These are phyloP conservation scores for Nysson spinosus DNA, from an alignment of 2,888 invertebrate species.

Conservation along the genomic window DNA sequence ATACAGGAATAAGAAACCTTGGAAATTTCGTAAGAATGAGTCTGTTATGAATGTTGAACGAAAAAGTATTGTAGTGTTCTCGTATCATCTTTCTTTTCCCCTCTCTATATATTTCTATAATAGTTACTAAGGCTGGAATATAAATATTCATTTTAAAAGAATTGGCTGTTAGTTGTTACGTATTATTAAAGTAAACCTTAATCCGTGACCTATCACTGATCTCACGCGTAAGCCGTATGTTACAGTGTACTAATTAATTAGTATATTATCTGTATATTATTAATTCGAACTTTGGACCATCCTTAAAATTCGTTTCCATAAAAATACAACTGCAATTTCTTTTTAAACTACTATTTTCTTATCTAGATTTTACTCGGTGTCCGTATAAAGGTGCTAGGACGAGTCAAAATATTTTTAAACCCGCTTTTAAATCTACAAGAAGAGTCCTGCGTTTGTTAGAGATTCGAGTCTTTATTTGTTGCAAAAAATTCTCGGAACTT, in stretches of 20 bases:
- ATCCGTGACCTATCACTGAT: too few relatives aligned
- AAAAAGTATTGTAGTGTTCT: slow-evolving; percentile 20
- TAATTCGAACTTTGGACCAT: slow-evolving; percentile 32
- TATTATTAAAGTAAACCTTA: slow-evolving; percentile 11
- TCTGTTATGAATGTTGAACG: slow-evolving; percentile 24
- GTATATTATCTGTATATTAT: slow-evolving; percentile 18
- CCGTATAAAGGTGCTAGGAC: slow-evolving; percentile 36
- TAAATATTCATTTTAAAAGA: slow-evolving; percentile 1
- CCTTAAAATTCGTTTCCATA: slow-evolving; percentile 20
- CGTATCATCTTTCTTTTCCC: slow-evolving; percentile 8
- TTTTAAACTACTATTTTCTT: slow-evolving; percentile 33
- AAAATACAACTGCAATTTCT: slow-evolving; percentile 25
- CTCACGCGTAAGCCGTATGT: too few relatives aligned
- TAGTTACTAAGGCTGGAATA: slow-evolving; percentile 9
- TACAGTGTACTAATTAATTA: slow-evolving; percentile 16
- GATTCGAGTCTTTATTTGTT: slow-evolving; percentile 30
- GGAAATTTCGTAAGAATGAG: slow-evolving; percentile 22
- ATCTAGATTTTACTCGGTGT: slow-evolving; percentile 30
- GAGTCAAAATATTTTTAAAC: slow-evolving; percentile 21
- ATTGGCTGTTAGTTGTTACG: slow-evolving; percentile 9
- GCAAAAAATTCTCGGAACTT: too few relatives aligned
- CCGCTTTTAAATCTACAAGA: slow-evolving; percentile 16
- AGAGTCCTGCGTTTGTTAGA: slow-evolving; percentile 54
- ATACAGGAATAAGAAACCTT: slow-evolving; percentile 29
- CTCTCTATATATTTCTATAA: slow-evolving; percentile 19